Conservation (phyloP, 2,888 invertebrate species). For the Microchrysa polita region DNA sequence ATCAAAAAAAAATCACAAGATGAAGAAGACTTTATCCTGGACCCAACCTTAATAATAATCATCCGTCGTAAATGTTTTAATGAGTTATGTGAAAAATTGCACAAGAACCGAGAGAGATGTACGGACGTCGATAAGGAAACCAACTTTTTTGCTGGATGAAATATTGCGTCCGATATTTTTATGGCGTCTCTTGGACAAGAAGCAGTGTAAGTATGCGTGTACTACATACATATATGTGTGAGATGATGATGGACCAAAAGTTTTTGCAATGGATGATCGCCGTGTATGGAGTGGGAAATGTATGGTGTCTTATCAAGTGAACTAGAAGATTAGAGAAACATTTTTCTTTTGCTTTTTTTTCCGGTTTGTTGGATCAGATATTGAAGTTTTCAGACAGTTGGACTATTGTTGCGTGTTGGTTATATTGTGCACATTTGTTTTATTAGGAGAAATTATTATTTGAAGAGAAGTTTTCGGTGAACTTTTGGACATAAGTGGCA, state of each 20-base stretch:
- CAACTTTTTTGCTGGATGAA: background rate
- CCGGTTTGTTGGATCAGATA: too few relatives aligned
- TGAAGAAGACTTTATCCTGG: background rate
- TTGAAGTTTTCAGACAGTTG: too few relatives aligned
- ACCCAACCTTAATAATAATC: constrained; percentile 21
- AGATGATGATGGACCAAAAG: constrained; percentile 6
- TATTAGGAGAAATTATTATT: too few relatives aligned
- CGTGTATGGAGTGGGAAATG: background rate
- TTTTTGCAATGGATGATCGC: background rate
- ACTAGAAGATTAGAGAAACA: background rate
- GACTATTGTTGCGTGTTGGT: too few relatives aligned
- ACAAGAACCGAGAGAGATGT: constrained; percentile 1
- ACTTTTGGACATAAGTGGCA: too few relatives aligned
- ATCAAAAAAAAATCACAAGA: background rate
- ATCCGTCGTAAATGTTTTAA: constrained; percentile 32
- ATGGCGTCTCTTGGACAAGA: constrained; percentile 2
- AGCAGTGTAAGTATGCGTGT: background rate
- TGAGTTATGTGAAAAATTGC: constrained; percentile 31
- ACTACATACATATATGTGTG: background rate
- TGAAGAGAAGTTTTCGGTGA: too few relatives aligned
- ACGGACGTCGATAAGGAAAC: background rate
- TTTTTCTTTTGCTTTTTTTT: too few relatives aligned
- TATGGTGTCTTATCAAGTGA: background rate
- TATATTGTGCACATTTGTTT: too few relatives aligned
- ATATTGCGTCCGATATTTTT: constrained; percentile 12